Percentiles rank a stretch among this genome's conserved stretches.
Evolutionary conservation across 2,888 invertebrate species (phyloP).

Genomic region (Drosophila meridionalis): DNA sequence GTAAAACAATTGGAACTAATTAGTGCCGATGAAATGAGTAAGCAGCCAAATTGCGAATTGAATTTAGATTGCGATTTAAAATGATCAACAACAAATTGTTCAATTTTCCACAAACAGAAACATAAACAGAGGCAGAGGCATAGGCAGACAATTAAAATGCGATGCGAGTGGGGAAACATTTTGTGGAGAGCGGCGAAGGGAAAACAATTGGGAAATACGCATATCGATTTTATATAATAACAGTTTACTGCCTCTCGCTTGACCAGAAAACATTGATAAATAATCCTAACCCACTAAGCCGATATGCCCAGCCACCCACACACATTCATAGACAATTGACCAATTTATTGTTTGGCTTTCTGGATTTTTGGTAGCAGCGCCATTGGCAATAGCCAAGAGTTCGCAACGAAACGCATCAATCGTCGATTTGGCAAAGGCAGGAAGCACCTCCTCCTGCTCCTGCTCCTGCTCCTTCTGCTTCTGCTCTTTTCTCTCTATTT

Average conservation of each 20-base stretch:
- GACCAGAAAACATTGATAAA: slow-evolving; percentile 81
- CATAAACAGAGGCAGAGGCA: background rate
- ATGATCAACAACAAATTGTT: slow-evolving; percentile 40
- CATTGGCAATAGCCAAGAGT: slow-evolving; percentile 57
- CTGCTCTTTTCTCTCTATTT: slow-evolving; percentile 1
- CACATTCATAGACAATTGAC: slow-evolving; percentile 67
- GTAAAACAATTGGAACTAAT: slow-evolving; percentile 32
- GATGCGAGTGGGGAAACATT: slow-evolving; percentile 33
- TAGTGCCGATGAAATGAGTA: slow-evolving; percentile 12
- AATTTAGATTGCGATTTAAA: slow-evolving; percentile 47
- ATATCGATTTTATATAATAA: slow-evolving; percentile 64
- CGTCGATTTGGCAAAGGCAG: slow-evolving; percentile 64
- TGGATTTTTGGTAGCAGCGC: slow-evolving; percentile 16
- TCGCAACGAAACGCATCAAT: slow-evolving; percentile 74
- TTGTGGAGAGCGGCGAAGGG: background rate
- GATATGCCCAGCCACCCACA: background rate
- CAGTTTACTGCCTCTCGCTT: slow-evolving; percentile 62
- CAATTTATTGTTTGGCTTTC: slow-evolving; percentile 73
- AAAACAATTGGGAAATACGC: slow-evolving; percentile 2
- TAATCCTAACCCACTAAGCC: slow-evolving; percentile 49
- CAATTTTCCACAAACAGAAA: slow-evolving; percentile 20
- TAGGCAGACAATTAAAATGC: slow-evolving; percentile 55
- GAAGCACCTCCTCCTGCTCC: background rate
- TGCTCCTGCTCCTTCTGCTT: background rate
- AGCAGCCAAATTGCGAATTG: slow-evolving; percentile 32